phyloP scores from a whole-genome alignment of 2,888 invertebrate species.

The Drosophila kanekoi region DNA sequence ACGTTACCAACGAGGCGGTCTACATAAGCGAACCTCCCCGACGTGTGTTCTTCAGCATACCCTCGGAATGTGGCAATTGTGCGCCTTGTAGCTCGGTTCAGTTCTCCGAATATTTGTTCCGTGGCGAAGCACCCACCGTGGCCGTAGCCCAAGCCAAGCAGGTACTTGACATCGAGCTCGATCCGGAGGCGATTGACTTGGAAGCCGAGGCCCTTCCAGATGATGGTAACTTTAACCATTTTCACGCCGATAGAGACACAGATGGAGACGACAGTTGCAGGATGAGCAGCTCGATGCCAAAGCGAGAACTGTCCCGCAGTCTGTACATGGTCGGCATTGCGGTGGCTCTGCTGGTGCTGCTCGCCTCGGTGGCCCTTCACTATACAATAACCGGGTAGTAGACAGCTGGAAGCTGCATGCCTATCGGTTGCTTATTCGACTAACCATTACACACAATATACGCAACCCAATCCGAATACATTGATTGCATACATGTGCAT shows the following conservation, averaged over 20 bases:
- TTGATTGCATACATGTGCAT: slow-evolving; percentile 56
- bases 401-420: slow-evolving; percentile 8
- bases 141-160: slow-evolving; percentile 93
- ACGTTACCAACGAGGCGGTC: slow-evolving; percentile 73
- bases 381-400: slow-evolving; percentile 76
- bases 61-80: slow-evolving; percentile 84
- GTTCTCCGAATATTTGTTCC: slow-evolving; percentile 95
- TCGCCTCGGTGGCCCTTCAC: slow-evolving; percentile 88
- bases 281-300: slow-evolving; percentile 86
- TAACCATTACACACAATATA: slow-evolving; percentile 20
- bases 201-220: slow-evolving; percentile 93
- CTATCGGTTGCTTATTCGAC: slow-evolving; percentile 25
- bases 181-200: slow-evolving; percentile 89
- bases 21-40: slow-evolving; percentile 96
- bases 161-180: slow-evolving; percentile 91
- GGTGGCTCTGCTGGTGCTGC: slow-evolving; percentile 87
- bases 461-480: slow-evolving; percentile 52
- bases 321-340: slow-evolving; percentile 86
- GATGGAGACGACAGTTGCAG: slow-evolving; percentile 79
- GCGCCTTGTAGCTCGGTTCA: slow-evolving; percentile 85
- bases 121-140: slow-evolving; percentile 94
- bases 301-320: slow-evolving; percentile 87
- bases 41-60: slow-evolving; percentile 91
- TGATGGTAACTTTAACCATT: slow-evolving; percentile 86
- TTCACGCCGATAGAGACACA: slow-evolving; percentile 33